Evolutionary conservation across 1,140 invertebrate species (phyloP), one percentile per base, ranked within the genome.

Genomic region (Drosophila santomea): DNA sequence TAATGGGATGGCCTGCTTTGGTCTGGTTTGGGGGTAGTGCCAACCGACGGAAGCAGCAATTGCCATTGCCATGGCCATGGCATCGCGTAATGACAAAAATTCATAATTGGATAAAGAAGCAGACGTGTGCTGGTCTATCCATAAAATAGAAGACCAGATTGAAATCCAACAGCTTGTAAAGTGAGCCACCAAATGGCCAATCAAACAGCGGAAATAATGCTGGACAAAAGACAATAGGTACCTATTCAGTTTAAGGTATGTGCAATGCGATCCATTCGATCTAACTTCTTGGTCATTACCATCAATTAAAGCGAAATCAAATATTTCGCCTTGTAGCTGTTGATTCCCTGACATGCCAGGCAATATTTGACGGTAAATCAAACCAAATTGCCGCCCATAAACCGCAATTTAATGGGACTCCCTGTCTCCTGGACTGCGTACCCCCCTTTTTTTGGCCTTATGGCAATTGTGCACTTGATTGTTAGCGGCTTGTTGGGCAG

Each of bases 81-180:
- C 41, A 51, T 51, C 48, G 57, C 73, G 73, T 89, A 89, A 89
- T 88, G 88, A 91, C 82, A 88, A 88, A 86, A 84, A 88, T 91
- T 88, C 88, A 91, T 91, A 91, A 91, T 91, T 91, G 88, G 88
- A 91, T 91, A 91, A 91, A 91, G 88, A 80, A 75, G 77, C 61
- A 68, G 69, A 79, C 84, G 80, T 89, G 80, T 80, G 64, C 56
- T 38, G 41, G 44, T 35, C 61, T 48, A 41, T 56, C 54, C 54
- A 47, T 47, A 57, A 57, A 62, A 23, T 15, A 44, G 45, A 36
- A 35, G 44, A 5, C 59, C 59, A 64, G 71, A 74, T 74, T 75
- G 61, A 59, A 75, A 66, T 66, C 69, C 51, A 71, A 69, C 41
- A 57, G 64, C 23, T 57, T 69, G 69, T 47, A 57, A 36, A 52